Evolutionary conservation across 2,888 invertebrate genomes (phyloP), one percentile per base, ranked within the genome.

Genomic region (Mycalesis mineus): DNA sequence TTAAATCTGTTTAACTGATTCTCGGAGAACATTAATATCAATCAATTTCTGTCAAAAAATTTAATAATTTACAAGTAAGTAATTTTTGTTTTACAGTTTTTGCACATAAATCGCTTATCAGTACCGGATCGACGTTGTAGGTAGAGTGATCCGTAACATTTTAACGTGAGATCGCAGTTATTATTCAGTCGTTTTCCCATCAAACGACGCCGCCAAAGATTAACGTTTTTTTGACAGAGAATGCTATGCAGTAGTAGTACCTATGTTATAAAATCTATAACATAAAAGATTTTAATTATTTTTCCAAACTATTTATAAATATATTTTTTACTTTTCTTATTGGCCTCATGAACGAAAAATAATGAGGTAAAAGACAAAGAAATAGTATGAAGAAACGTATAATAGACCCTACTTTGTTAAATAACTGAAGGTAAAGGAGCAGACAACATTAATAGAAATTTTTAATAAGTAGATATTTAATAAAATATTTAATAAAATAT

Each of bases 141-240:
- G 75, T 75, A 74, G 74, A 74, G 64, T 67, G 72, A 51, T 58
- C 58, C 47, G 42, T 45, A 57, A 47, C 64, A 68, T 72, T 75
- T 50, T 51, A 77, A 75, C 73, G 71, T 64, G 56, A 48, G 58
- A 65, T 59, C 60, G 73, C 70, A 79, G 77, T 82, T 84, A 80
- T 84, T 85, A 86, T 84, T 82, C 80, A 71, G 73, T 69, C 70
- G 73, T 78, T 55, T 60, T 51, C 15, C 37, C 76, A 74, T 81
- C 78, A 84, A 85, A 83, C 75, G 83, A 77, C 69, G 82, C 87
- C 87, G 87, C 80, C 83, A 67, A 73, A 70, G 71, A 72, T 72
- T 71, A 71, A 72, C 69, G 71, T 58, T 59, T 58, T 61, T 60
- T 61, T 65, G 68, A 70, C 71, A 72, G 60, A 42, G 63, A 72